Evolutionary conservation across 1,140 invertebrate genomes (phyloP).

Genomic region (Sinella curviseta): DNA sequence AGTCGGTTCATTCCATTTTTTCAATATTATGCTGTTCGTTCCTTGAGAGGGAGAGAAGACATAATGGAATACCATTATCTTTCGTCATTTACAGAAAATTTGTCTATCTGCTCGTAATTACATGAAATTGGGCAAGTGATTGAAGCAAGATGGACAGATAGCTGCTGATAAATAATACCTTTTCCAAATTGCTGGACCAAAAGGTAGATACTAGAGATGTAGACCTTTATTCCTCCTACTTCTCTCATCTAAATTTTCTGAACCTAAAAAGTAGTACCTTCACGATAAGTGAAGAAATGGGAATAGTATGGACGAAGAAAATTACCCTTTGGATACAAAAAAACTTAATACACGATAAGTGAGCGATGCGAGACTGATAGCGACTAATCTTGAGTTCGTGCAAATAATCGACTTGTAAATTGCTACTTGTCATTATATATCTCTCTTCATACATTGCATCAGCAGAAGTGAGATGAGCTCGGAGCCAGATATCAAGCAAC

Average conservation of each 20-base stretch:
- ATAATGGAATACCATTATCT: too few relatives aligned
- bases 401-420: slow-evolving; percentile 25
- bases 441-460: neutral
- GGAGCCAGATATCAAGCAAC: too few relatives aligned
- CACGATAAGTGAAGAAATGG: neutral
- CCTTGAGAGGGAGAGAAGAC: too few relatives aligned
- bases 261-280: too few relatives aligned
- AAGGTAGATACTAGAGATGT: neutral
- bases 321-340: neutral
- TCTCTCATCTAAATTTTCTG: neutral
- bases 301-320: neutral
- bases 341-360: slow-evolving; percentile 11
- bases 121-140: neutral
- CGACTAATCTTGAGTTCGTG: slow-evolving; percentile 19
- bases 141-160: slow-evolving; percentile 10
- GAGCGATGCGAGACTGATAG: slow-evolving; percentile 25
- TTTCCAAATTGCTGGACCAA: neutral
- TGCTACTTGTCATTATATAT: slow-evolving; percentile 17
- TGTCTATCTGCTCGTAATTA: neutral
- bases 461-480: too few relatives aligned
- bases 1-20: too few relatives aligned
- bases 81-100: neutral
- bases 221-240: neutral
- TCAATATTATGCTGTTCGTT: too few relatives aligned
- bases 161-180: neutral